Percentiles rank a stretch among this genome's conserved stretches.
These are phyloP conservation scores for Smutsia temminckii DNA, from an alignment of 2,797 vertebrate species.

Conservation along the genomic window DNA sequence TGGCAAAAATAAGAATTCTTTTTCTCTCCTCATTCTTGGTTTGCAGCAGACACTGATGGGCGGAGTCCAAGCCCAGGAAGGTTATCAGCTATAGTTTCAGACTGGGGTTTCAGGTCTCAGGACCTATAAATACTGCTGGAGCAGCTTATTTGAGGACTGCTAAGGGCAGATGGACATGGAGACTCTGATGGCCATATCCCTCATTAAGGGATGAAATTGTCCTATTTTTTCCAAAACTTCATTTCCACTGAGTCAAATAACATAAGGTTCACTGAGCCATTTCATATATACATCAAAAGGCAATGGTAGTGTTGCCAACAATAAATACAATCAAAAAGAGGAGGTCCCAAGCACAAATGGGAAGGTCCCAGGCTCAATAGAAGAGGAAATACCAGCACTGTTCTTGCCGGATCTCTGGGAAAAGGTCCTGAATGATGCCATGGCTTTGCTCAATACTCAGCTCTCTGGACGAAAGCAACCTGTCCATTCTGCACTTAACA, in stretches of 20 bases:
- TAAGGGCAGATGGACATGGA: slow-evolving; percentile 1
- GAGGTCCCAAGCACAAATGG: neutral
- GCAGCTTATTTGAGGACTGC: slow-evolving; percentile 33
- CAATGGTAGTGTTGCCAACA: neutral
- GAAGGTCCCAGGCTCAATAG: neutral
- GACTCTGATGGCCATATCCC: neutral
- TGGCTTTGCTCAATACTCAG: neutral
- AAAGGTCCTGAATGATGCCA: neutral
- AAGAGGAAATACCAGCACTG: neutral
- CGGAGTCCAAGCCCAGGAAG: slow-evolving; percentile 47
- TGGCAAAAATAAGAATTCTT: slow-evolving; percentile 5
- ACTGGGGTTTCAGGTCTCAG: slow-evolving; percentile 30
- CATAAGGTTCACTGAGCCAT: neutral
- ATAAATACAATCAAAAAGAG: neutral
- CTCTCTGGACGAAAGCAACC: neutral
- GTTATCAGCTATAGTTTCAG: slow-evolving; percentile 44
- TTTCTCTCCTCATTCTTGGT: neutral
- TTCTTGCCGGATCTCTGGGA: neutral
- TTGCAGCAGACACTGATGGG: slow-evolving; percentile 14
- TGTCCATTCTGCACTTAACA: neutral
- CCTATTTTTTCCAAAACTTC: neutral
- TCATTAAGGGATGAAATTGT: neutral
- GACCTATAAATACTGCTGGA: slow-evolving; percentile 55
- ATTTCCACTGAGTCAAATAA: slow-evolving; percentile 1
- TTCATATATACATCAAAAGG: neutral